Evolutionary conservation across 1,140 invertebrate species (phyloP).

Genomic region (Oncopeltus fasciatus): DNA sequence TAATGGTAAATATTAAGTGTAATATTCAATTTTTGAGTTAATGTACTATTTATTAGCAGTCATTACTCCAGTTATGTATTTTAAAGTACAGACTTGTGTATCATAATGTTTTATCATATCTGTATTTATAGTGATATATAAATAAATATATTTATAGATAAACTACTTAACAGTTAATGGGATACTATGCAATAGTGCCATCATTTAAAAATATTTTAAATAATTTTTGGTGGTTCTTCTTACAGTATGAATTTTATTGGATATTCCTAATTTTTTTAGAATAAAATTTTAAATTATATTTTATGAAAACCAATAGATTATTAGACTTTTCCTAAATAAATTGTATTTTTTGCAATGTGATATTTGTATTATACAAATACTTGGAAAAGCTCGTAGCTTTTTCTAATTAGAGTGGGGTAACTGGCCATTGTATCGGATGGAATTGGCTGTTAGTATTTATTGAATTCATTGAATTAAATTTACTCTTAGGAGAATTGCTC

Average conservation of each 20-base stretch:
- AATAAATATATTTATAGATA: neutral
- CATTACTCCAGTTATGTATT: constrained; percentile 1
- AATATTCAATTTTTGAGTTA: neutral
- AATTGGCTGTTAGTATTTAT: neutral
- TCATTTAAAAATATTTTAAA: constrained; percentile 3
- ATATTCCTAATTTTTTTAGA: constrained; percentile 2
- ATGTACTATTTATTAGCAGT: constrained; percentile 1
- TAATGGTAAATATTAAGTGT: neutral
- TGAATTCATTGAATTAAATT: constrained; percentile 1
- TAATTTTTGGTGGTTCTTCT: constrained; percentile 2
- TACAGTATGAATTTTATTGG: constrained; percentile 1
- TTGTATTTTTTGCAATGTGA: constrained; percentile 18
- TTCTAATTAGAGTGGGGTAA: constrained; percentile 10
- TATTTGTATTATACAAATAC: constrained; percentile 17
- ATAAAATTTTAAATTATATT: constrained; percentile 15
- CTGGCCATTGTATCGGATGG: constrained; percentile 3
- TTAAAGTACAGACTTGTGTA: constrained; percentile 2
- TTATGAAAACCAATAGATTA: constrained; percentile 17
- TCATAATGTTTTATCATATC: constrained; percentile 8
- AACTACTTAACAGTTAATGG: neutral
- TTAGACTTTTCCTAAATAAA: constrained; percentile 9
- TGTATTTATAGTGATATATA: constrained; percentile 7
- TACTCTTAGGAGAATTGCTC: neutral
- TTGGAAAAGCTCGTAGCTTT: constrained; percentile 13
- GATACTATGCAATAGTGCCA: neutral